Base-by-base conservation (phyloP, 2,888 invertebrate genomes). In the Phlogophora meticulosa region DNA sequence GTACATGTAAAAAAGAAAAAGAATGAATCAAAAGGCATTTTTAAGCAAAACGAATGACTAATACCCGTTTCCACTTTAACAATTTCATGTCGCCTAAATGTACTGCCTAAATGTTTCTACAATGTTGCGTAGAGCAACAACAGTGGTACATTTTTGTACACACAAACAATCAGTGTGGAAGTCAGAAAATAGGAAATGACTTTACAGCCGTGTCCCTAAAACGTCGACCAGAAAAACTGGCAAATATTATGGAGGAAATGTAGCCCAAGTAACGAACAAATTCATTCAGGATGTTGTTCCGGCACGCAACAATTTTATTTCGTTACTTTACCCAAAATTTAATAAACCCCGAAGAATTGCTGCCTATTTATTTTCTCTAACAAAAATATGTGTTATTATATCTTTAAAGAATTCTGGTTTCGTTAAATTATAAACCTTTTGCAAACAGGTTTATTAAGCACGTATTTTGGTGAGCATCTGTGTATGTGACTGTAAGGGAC, bases 241-340 rank as follows among this genome's bases (percentile, higher is more conserved):
- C 13, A 57, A 63, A 57, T 45, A 17, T 46, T 9, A n/a, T 28
- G 17, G 15, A 43, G 66, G 46, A 74, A 71, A 71, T 58, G 52
- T 53, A 13, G 40, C 65, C 51, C 45, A 38, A 71, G 56, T 73
- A 32, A 43, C 66, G 34, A 67, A 53, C 20, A 53, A 72, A 74
- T 72, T 55, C 11, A 40, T 74, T 74, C 15, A 57, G 68, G 75
- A 74, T 53, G 38, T 58, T 49, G 11, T 34, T 9, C 4, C n/a
- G 22, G 40, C 22, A 24, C 28, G 17, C 20, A 52, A 15, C 28
- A 52, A 42, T 11, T 51, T 51, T 20, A 36, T 20, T 53, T 55
- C 9, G 43, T 74, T 43, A 53, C 43, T 22, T 51, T 34, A 15
- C 1, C 20, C 15, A 38, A 58, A 38, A 57, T 58, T 58, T 20